Conservation (phyloP, 2,888 invertebrate genomes). For the Argyresthia goedartella region DNA sequence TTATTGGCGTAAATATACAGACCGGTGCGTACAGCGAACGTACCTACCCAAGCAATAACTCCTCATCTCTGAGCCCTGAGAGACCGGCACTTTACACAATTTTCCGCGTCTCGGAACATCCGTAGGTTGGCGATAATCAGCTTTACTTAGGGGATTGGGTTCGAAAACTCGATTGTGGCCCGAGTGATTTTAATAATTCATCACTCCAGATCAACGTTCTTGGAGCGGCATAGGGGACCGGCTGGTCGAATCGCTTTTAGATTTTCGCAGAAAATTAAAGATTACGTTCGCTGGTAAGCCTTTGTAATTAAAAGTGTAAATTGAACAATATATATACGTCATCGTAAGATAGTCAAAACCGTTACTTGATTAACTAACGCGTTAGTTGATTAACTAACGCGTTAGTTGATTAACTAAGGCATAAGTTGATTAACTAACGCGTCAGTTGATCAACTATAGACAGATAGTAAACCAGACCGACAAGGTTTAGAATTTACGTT, state of each 20-base stretch:
- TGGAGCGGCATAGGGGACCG: neutral
- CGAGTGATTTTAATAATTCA: constrained; percentile 67
- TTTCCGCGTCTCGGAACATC: constrained; percentile 38
- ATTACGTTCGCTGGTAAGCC: too few species aligned
- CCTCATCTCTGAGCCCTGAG: constrained; percentile 36
- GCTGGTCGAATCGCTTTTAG: neutral
- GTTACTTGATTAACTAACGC: too few species aligned
- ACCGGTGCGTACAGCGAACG: constrained; percentile 27
- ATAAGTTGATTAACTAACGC: too few species aligned
- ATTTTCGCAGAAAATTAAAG: neutral
- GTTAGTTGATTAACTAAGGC: too few species aligned
- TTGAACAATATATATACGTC: too few species aligned
- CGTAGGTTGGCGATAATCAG: constrained; percentile 59
- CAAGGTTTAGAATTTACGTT: too few species aligned
- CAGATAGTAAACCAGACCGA: too few species aligned
- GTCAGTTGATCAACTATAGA: too few species aligned
- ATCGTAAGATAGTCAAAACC: too few species aligned
- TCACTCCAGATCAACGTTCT: constrained; percentile 24
- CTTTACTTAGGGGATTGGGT: constrained; percentile 68
- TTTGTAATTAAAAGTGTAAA: too few species aligned
- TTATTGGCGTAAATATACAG: too few species aligned
- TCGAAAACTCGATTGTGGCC: constrained; percentile 59
- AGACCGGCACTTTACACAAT: constrained; percentile 61
- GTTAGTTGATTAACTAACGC: too few species aligned
- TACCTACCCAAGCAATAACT: constrained; percentile 46